phyloP scores from a whole-genome alignment of 30 jellyfish, hydroid and myxozoan genomes.

The Euphysa ruthae region DNA sequence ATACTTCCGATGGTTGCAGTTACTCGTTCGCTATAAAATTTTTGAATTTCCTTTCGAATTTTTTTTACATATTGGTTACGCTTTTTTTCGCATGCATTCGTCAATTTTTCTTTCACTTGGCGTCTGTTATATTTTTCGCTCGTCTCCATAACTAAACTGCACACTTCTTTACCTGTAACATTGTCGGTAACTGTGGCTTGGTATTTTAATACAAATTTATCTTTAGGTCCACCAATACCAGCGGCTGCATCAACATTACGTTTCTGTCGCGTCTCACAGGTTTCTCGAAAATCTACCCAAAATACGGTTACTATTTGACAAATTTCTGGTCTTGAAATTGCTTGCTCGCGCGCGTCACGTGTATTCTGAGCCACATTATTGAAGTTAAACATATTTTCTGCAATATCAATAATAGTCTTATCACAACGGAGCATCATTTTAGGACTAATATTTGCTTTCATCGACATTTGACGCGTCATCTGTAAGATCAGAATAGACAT shows the following conservation, averaged over 20 bases:
- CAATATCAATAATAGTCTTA: constrained; percentile 19
- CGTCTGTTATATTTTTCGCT: background rate
- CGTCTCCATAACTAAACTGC: constrained; percentile 10
- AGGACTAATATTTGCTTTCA: background rate
- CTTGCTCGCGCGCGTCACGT: constrained; percentile 21
- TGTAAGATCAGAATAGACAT: constrained; percentile 15
- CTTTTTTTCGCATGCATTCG: constrained; percentile 13
- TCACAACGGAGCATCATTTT: background rate
- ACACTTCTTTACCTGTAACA: constrained; percentile 21
- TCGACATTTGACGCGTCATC: constrained; percentile 7
- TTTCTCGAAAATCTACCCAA: constrained; percentile 17
- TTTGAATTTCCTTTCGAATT: constrained; percentile 1
- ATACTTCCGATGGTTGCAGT: background rate
- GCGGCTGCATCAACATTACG: constrained; percentile 5
- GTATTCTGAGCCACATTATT: constrained; percentile 11
- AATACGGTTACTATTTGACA: constrained; percentile 16
- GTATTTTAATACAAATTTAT: constrained; percentile 12
- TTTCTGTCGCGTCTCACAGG: constrained; percentile 29
- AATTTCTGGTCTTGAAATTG: constrained; percentile 22
- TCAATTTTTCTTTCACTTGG: background rate
- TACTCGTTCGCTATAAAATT: constrained; percentile 5
- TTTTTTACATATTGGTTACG: constrained; percentile 3
- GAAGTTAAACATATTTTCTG: constrained; percentile 14
- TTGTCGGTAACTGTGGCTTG: constrained; percentile 25
- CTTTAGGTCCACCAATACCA: constrained; percentile 20